Base-by-base conservation (phyloP, 1,140 invertebrate genomes). In the Oreohelix idahoensis region DNA sequence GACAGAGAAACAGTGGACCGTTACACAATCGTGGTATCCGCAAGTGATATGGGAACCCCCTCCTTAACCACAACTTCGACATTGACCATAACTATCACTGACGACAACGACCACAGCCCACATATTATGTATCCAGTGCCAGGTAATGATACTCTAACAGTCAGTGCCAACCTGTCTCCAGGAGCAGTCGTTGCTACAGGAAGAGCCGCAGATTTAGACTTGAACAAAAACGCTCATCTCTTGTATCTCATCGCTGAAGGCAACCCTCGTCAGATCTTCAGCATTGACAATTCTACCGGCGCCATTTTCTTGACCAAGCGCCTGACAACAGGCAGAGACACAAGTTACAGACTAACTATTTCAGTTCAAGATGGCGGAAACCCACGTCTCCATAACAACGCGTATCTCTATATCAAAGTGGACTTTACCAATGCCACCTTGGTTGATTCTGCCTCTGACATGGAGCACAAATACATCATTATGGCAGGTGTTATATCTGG, bases 71-170 rank as follows among this genome's bases (percentile, higher is more conserved):
- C 39, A 95, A 95, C 13, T 93, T 94, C 42, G 97, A 97, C 91
- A 96, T 94, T 99, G 0, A 93, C 95, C 26, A 80, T 92, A 29
- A 80, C 70, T 20, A 93, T 99, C 0, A 94, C 95, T 84, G 97
- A 99, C 91, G 96, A 96, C 87, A 99, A 99, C 90, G 97, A 99
- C 92, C 98, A 98, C 90, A 95, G 95, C 84, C 98, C 98, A 32
- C 38, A 81, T 17, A 84, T 88, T 49, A 29, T 82, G 15, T 88
- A 85, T 70, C 87, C 87, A n/a, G 78, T 73, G 36, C 71, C 78
- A 13, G 79, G 66, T 13, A 88, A 88, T 73, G 76, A 84, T n/a
- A 84, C 83, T 8, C 76, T 87, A 11, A 69, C 38, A 38, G 74
- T 88, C 58, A 58, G 35, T n/a, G 81, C 81, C 4, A 74, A 81